A percentile compares a stretch with the other conserved stretches of the same genome.
Evolutionary conservation across 2,888 invertebrate genomes (phyloP).

Genomic region (Drosophila paranaensis): DNA sequence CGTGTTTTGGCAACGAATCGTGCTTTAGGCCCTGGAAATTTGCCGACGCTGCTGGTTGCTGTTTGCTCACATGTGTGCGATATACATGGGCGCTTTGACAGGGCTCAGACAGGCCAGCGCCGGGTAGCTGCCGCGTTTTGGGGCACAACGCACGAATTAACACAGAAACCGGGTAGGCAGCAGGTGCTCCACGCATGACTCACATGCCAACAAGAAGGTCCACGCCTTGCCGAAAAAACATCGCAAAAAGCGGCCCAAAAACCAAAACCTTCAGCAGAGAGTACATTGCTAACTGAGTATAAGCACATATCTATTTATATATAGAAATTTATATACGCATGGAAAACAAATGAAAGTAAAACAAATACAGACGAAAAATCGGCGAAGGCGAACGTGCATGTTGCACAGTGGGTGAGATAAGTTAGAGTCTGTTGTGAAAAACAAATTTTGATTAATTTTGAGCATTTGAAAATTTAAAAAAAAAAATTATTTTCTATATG

Average conservation of each 20-base stretch:
- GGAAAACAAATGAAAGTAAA: slow-evolving; percentile 23
- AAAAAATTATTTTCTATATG: no score
- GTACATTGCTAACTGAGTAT: slow-evolving; percentile 27
- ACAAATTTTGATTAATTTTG: no score
- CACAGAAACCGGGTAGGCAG: slow-evolving; percentile 60
- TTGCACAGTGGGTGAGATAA: slow-evolving; percentile 12
- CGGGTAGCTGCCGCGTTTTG: slow-evolving; percentile 31
- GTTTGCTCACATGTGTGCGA: slow-evolving; percentile 42
- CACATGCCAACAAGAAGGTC: slow-evolving; percentile 60
- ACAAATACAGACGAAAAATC: slow-evolving; percentile 12
- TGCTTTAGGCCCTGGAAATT: slow-evolving; percentile 58
- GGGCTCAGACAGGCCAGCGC: slow-evolving; percentile 50
- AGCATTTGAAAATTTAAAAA: no score
- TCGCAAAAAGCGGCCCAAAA: slow-evolving; percentile 17
- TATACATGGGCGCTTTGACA: slow-evolving; percentile 62
- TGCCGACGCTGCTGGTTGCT: slow-evolving; percentile 48
- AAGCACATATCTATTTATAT: slow-evolving; percentile 13
- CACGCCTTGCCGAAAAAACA: slow-evolving; percentile 31
- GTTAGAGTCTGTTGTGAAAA: no score
- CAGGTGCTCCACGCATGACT: slow-evolving; percentile 71
- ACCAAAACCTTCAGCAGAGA: slow-evolving; percentile 21
- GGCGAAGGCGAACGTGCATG: background rate
- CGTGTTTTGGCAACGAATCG: slow-evolving; percentile 54
- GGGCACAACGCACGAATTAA: slow-evolving; percentile 74
- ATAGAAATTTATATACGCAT: slow-evolving; percentile 1